phyloP scores from a whole-genome alignment of 2,888 invertebrate genomes.

The Lasioglossum vierecki region DNA sequence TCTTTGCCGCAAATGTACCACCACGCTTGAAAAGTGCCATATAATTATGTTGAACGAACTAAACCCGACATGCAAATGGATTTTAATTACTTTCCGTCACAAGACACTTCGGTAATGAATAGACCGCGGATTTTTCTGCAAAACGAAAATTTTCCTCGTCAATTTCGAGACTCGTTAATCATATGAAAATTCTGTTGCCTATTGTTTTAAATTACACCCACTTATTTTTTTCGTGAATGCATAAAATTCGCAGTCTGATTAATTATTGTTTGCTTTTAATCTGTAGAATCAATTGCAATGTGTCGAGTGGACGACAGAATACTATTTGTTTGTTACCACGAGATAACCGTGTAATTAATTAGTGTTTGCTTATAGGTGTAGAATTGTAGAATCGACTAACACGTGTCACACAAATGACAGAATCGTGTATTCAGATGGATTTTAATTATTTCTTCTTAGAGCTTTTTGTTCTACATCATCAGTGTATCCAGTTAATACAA shows the following conservation, averaged over 20 bases:
- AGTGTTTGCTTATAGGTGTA: background rate
- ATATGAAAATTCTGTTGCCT: background rate
- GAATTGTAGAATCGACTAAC: background rate
- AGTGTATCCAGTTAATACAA: background rate
- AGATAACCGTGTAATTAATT: background rate
- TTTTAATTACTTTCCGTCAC: background rate
- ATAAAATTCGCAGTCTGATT: background rate
- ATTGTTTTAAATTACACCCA: background rate
- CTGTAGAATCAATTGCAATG: background rate
- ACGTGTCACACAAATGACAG: too few relatives aligned
- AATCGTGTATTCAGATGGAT: background rate
- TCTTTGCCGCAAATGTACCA: background rate
- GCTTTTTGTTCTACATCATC: background rate
- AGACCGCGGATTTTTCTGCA: background rate
- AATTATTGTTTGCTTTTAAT: background rate
- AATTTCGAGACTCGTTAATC: background rate
- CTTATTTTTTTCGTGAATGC: background rate
- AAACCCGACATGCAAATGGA: background rate
- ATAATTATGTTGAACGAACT: background rate
- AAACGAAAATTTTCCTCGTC: background rate
- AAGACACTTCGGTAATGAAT: background rate
- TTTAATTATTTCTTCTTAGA: background rate
- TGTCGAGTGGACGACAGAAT: background rate
- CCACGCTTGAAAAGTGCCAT: background rate
- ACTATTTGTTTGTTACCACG: background rate